Conservation (phyloP, 2,797 vertebrate genomes). For the Gymnocypris eckloni region DNA sequence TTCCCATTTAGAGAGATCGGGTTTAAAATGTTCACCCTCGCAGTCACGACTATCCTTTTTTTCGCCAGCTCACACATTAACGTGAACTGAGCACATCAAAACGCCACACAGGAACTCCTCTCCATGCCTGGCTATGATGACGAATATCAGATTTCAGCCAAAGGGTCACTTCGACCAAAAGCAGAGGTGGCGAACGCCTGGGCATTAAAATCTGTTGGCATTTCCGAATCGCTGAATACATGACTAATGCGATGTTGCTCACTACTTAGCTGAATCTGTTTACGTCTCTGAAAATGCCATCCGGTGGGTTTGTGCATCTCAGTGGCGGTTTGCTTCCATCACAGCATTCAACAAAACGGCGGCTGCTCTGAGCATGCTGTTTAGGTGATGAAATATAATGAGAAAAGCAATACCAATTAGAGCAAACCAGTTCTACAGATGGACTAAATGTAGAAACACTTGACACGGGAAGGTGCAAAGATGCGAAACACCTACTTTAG, state of each 20-base stretch:
- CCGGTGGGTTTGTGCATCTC: slow-evolving; percentile 28
- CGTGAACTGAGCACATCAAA: slow-evolving; percentile 75
- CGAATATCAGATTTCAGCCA: slow-evolving; percentile 48
- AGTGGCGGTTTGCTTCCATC: slow-evolving; percentile 4
- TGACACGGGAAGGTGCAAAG: not conserved
- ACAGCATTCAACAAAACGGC: not conserved
- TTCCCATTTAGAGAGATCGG: slow-evolving; percentile 46
- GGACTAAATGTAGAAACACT: slow-evolving; percentile 40
- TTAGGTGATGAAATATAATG: slow-evolving; percentile 56
- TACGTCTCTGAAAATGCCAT: slow-evolving; percentile 52
- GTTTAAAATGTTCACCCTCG: slow-evolving; percentile 57
- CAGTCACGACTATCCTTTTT: slow-evolving; percentile 32
- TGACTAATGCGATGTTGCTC: slow-evolving; percentile 44
- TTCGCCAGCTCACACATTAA: slow-evolving; percentile 76
- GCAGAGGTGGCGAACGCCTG: slow-evolving; percentile 41
- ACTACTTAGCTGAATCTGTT: slow-evolving; percentile 39
- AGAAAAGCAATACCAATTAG: slow-evolving; percentile 58
- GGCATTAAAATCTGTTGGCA: slow-evolving; percentile 36
- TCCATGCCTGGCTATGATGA: slow-evolving; percentile 43
- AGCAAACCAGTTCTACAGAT: slow-evolving; percentile 44
- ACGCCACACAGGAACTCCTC: slow-evolving; percentile 64
- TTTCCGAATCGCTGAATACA: slow-evolving; percentile 45
- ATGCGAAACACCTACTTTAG: slow-evolving; percentile 14
- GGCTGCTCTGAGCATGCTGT: slow-evolving; percentile 40
- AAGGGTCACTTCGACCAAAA: slow-evolving; percentile 56